Base-by-base conservation (phyloP, 1,140 invertebrate genomes). In the Potamilus streckersoni region DNA sequence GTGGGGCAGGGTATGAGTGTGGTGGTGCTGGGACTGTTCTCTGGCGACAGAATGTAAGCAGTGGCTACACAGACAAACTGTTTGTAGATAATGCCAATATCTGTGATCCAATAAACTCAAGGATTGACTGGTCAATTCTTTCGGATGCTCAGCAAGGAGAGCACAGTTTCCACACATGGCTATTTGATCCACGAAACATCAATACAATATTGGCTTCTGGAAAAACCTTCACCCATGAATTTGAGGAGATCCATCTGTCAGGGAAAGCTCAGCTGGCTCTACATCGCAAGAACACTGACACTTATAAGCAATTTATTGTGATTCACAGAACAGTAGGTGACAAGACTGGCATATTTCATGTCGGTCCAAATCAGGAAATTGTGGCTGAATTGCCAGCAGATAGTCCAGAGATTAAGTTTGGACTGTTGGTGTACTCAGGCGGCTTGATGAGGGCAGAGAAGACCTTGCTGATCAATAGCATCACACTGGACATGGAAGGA, bases 1-100 rank as follows among this genome's bases (percentile, higher is more conserved):
- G 85, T n/a, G 85, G 85, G 19, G 66, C 69, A 11, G 79, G 77
- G 3, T 77, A 77, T 67, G 85, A 86, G 70, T 84, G 83, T 82
- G 85, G 85, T 13, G 85, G 85, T 15, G 81, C 85, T 17, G 85
- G 85, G 2, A 86, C 83, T 1, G 64, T 82, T 4, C 69, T 86
- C 19, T 80, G 73, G 59, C 68, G 68, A 60, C 76, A 84, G 66
- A 69, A 69, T 31, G 75, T 27, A 11, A 65, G 80, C 58, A 49
- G 66, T 16, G 78, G 70, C n/a, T 11, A 49, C 38, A 76, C 75
- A 19, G 71, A 82, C 59, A 71, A 61, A 19, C 79, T 84, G 49
- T 61, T 79, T 61, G 79, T 85, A n/a, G 80, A 84, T 63, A 84
- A 86, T 69, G 70, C 82, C 16, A 76, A 80, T 62, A 59, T 79